Percentiles rank a stretch among this genome's conserved stretches.
Conservation (phyloP, 1,140 invertebrate species). For the Drosophila subobscura region DNA sequence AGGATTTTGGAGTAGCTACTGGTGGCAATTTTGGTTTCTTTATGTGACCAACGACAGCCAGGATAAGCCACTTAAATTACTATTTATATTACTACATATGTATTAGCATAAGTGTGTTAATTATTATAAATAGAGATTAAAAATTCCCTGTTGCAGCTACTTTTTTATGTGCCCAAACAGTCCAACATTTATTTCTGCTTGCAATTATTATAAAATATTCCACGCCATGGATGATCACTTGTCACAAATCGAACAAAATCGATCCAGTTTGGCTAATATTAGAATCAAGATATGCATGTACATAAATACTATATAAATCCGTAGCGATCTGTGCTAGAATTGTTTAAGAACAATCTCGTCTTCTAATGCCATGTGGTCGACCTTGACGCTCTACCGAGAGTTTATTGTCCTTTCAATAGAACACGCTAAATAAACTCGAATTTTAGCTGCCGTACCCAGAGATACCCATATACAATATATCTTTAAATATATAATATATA, state of each 20-base stretch:
- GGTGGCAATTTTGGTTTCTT: no score
- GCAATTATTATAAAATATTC: no score
- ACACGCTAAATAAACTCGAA: constrained; percentile 74
- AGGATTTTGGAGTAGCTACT: no score
- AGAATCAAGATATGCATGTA: constrained; percentile 19
- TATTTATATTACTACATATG: no score
- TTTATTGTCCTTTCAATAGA: constrained; percentile 83
- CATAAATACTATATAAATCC: background rate
- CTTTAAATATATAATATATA: constrained; percentile 28
- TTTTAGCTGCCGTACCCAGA: constrained; percentile 39
- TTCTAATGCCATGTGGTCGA: constrained; percentile 78
- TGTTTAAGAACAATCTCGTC: constrained; percentile 10
- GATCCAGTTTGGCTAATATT: constrained; percentile 11
- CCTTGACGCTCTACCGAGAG: constrained; percentile 69
- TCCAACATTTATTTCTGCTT: no score
- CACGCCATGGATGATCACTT: no score
- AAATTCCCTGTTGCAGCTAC: no score
- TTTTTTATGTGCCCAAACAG: no score
- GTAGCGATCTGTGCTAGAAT: constrained; percentile 33
- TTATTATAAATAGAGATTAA: no score
- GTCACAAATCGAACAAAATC: background rate
- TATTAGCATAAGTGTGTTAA: no score
- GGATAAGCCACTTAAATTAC: no score
- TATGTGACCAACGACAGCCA: no score
- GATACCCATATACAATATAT: constrained; percentile 1